phyloP scores from a whole-genome alignment of 2,797 vertebrate genomes.

The Lagothrix lagotricha region DNA sequence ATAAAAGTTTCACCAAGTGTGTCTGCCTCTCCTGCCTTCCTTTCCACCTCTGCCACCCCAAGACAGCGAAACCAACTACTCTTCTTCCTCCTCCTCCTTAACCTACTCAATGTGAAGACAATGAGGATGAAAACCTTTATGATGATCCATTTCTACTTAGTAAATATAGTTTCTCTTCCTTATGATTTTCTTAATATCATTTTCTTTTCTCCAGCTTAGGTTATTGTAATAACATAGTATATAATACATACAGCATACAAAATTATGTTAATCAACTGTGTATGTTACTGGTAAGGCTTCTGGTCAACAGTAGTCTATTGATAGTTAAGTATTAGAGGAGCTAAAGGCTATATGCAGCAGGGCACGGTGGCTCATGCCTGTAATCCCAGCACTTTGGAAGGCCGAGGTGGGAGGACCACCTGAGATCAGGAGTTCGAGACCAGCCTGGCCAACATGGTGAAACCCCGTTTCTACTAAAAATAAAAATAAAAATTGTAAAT shows the following conservation, averaged over 20 bases:
- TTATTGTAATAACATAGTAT: background rate
- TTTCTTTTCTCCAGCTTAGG: background rate
- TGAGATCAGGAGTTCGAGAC: no score
- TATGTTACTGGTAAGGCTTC: background rate
- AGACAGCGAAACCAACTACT: background rate
- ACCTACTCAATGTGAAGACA: background rate
- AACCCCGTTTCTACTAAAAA: no score
- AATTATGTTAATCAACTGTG: background rate
- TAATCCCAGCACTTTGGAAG: no score
- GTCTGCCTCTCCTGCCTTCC: background rate
- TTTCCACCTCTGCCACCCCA: background rate
- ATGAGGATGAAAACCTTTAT: background rate
- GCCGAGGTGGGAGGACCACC: no score
- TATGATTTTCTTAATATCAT: background rate
- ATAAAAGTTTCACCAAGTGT: background rate
- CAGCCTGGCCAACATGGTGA: no score
- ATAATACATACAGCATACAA: background rate
- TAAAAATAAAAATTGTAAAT: no score
- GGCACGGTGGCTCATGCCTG: no score
- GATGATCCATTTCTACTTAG: background rate
- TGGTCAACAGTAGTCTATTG: background rate
- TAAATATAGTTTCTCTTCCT: background rate
- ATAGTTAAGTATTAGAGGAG: background rate
- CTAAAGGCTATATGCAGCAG: background rate
- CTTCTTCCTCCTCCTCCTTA: background rate